phyloP scores from a whole-genome alignment of 2,888 invertebrate genomes.

The Lepidonotus clava region DNA sequence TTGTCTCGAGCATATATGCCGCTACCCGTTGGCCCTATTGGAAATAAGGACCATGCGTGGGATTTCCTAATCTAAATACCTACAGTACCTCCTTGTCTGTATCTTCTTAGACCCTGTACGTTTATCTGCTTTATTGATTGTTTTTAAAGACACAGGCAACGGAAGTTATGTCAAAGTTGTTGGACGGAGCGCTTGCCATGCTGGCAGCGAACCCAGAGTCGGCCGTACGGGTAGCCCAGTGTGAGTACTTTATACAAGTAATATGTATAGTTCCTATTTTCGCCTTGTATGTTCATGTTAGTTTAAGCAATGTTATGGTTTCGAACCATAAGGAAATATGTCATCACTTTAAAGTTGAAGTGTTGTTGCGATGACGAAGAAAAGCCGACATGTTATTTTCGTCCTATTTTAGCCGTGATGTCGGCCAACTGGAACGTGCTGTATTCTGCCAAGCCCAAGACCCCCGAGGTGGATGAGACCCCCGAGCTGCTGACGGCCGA shows the following conservation, averaged over 20 bases:
- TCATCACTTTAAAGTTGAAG: no score
- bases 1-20: no score
- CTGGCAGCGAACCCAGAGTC: neutral
- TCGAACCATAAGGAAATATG: no score
- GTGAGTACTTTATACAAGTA: neutral
- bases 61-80: no score
- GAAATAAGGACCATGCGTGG: no score
- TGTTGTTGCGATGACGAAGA: no score
- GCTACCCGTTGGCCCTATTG: no score
- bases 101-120: no score
- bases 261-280: no score
- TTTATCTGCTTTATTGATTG: neutral
- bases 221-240: neutral
- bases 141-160: neutral
- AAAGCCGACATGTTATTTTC: neutral
- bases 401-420: slow-evolving; percentile 7
- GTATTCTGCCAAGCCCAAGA: neutral
- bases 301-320: neutral
- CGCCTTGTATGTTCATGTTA: no score
- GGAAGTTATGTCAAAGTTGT: neutral
- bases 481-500: neutral
- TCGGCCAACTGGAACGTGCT: neutral
- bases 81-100: no score
- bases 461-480: neutral
- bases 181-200: neutral